These are phyloP conservation scores for Lerista edwardsae DNA, from an alignment of 2,797 vertebrate species.

Conservation along the genomic window DNA sequence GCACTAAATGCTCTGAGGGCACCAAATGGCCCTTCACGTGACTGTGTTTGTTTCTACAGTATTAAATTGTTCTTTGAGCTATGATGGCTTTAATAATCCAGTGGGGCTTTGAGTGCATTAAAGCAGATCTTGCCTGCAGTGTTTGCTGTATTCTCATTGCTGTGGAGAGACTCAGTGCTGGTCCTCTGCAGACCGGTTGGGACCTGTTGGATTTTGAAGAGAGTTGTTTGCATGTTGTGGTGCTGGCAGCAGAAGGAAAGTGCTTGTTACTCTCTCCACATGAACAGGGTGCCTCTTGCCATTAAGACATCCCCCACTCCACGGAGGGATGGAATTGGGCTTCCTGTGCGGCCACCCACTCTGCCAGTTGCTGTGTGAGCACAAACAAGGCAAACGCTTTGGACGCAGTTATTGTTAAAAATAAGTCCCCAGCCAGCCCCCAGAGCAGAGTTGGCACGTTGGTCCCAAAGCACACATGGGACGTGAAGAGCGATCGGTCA, in stretches of 20 bases:
- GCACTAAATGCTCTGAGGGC: no score
- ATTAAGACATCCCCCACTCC: not conserved
- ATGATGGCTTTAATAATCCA: not conserved
- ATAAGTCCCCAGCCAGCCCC: not conserved
- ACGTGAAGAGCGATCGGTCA: conserved; percentile 1
- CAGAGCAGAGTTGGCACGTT: not conserved
- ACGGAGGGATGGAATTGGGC: not conserved
- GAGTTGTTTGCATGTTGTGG: not conserved
- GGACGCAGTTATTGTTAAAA: conserved; percentile 1
- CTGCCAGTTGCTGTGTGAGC: not conserved
- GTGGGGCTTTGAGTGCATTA: not conserved
- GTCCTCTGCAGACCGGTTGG: not conserved
- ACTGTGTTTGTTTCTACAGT: not conserved
- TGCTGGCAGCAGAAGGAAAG: not conserved
- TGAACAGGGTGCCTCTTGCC: not conserved
- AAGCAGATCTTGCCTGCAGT: not conserved
- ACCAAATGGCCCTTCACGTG: not conserved
- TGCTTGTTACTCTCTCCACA: not conserved
- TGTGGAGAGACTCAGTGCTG: not conserved
- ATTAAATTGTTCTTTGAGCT: not conserved
- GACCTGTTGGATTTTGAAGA: not conserved
- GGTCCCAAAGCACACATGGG: not conserved
- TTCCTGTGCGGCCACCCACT: not conserved
- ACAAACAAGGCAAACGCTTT: conserved; percentile 10
- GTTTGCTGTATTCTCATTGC: not conserved